Base-by-base conservation (phyloP, 2,797 vertebrate species). In the Bovichtus variegatus region DNA sequence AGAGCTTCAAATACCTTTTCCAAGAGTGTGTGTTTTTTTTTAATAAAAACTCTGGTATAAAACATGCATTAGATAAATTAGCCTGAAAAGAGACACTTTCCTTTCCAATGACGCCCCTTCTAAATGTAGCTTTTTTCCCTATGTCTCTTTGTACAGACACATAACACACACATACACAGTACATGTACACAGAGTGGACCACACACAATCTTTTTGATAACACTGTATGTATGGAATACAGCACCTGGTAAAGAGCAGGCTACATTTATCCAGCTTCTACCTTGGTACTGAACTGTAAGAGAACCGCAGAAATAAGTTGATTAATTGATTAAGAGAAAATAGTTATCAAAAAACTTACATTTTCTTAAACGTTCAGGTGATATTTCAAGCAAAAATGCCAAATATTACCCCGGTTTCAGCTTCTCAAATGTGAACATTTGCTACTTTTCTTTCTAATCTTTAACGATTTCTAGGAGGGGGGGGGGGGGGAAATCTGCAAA, bases 1-100 rank as follows among this genome's bases (percentile, higher is more conserved):
- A 18, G 21, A 67, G 44, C 50, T 65, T 55, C n/a, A 70, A 1
- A 64, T 53, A 81, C 59, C 5, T 72, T 57, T 57, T 63, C 18
- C 36, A 57, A 5, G 13, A 38, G 19, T 41, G 2, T 19, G 25
- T 75, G 62, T 70, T 74, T 69, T 58, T 25, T 73, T 68, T 54
- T 34, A 34, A n/a, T n/a, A n/a, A n/a, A 68, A 58, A 58, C 58
- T 57, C 40, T 13, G 61, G 64, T 88, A 84, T 71, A 34, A 57
- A 66, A 71, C 43, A 82, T 87, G 65, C 68, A 65, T 71, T 70
- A 84, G 81, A 47, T 71, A 81, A 25, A 25, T 15, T 75, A 79
- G 64, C 64, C 27, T 64, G 41, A 60, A 80, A 85, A 76, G 64
- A 63, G 51, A 44, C 61, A 40, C 50, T 57, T 78, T 36, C 34